Base-by-base conservation (phyloP, 2,113 vertebrate genomes). In the Notothenia coriiceps region DNA sequence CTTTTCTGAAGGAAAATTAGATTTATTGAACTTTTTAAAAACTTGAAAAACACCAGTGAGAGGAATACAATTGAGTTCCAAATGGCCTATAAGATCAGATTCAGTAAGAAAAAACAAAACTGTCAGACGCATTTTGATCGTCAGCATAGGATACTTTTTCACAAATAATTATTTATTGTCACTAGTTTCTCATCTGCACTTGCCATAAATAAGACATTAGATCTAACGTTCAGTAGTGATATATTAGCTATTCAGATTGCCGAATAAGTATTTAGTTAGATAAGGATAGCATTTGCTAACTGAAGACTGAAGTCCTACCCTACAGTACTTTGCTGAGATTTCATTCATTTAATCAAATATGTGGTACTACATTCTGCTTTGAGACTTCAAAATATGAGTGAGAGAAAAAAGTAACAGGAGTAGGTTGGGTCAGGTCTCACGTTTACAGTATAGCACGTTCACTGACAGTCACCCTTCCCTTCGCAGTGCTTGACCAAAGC, bases 31-130 rank as follows among this genome's bases (percentile, higher is more conserved):
- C 63, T 74, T 77, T 67, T 18, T 35, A 52, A 63, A 33, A 40
- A 67, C 57, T 74, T 13, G 1, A 14, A 64, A 68, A 79, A 54
- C 1, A 47, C 44, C 49, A 47, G 25, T 68, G 61, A 65, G 44
- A 70, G 60, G 22, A 46, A 67, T 72, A 55, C 49, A 55, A 73
- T 84, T 80, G 46, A 57, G 75, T 74, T 55, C 79, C 61, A 52
- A 13, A 54, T 51, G 59, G 40, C 40, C 11, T 63, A 10, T 74
- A 43, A 49, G 59, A 64, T 70, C 35, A 46, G 22, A 20, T 46
- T 49, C 22, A 50, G 54, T 20, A 47, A 60, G 51, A n/a, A 81
- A 81, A 69, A 29, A 29, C 29, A 4, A 29, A 29, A 29, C 29
- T 29, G 29, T n/a, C 51, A n/a, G 51, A 29, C 3, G 29, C 29